Conservation (phyloP, 2,113 vertebrate genomes). For the Polypterus bichir region DNA sequence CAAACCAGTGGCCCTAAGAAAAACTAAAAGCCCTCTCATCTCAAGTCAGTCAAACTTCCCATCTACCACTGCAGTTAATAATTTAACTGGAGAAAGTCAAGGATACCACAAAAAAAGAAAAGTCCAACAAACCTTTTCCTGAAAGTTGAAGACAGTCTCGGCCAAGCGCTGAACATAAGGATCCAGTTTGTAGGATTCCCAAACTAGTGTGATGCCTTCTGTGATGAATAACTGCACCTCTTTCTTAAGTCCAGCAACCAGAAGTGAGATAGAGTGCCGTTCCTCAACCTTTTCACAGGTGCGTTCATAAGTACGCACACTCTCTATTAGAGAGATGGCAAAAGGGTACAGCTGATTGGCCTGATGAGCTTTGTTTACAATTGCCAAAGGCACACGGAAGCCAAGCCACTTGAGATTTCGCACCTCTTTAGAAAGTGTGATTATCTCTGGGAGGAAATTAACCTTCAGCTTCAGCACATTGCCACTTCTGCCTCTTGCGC, state of each 20-base stretch:
- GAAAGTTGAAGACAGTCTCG: slow-evolving; percentile 96
- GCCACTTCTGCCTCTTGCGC: slow-evolving; percentile 75
- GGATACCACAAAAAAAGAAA: background rate
- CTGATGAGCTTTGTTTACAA: slow-evolving; percentile 97
- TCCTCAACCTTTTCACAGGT: slow-evolving; percentile 97
- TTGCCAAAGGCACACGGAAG: slow-evolving; percentile 88
- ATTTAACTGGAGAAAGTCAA: no score
- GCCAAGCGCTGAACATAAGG: slow-evolving; percentile 91
- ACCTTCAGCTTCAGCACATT: slow-evolving; percentile 92
- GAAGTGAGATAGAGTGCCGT: slow-evolving; percentile 71
- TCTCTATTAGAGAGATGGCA: slow-evolving; percentile 94
- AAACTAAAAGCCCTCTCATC: no score
- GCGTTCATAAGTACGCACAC: slow-evolving; percentile 87
- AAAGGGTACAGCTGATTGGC: slow-evolving; percentile 96
- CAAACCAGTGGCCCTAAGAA: no score
- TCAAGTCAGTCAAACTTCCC: no score
- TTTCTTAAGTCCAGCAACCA: slow-evolving; percentile 90
- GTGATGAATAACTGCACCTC: slow-evolving; percentile 90
- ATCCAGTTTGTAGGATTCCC: slow-evolving; percentile 97
- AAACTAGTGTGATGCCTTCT: slow-evolving; percentile 88
- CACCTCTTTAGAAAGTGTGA: slow-evolving; percentile 93
- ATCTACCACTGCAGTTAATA: no score
- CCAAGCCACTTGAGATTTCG: slow-evolving; percentile 97
- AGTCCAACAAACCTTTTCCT: slow-evolving; percentile 71
- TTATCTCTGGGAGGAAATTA: slow-evolving; percentile 96